Percentiles rank a stretch among this genome's conserved stretches.
Conservation (phyloP, 2,797 vertebrate species). For the Linurgus olivaceus region DNA sequence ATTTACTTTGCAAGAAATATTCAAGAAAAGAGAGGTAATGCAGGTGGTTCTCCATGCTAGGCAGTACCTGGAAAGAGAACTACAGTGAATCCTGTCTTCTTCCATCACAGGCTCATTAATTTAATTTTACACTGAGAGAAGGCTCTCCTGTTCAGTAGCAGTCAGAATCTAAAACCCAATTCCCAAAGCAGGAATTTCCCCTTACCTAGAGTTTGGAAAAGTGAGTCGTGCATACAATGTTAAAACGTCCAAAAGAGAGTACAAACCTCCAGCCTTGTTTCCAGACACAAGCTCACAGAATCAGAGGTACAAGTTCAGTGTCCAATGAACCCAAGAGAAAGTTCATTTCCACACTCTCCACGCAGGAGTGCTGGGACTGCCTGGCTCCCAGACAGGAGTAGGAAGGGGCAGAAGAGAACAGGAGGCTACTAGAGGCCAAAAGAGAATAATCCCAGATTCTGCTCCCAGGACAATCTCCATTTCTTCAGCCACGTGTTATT, state of each 20-base stretch:
- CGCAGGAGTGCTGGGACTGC: fast-evolving
- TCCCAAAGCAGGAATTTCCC: background rate
- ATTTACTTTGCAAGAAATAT: background rate
- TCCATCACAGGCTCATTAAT: background rate
- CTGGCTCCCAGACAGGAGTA: background rate
- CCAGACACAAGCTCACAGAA: background rate
- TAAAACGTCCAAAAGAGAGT: background rate
- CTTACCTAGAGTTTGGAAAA: background rate
- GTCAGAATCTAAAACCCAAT: background rate
- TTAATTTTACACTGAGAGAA: background rate
- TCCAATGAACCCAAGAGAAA: background rate
- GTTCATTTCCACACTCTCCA: background rate
- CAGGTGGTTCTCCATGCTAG: background rate
- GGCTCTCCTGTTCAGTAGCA: background rate
- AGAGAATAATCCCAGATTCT: background rate
- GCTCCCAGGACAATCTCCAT: background rate
- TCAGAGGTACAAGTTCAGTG: background rate
- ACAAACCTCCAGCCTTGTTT: background rate
- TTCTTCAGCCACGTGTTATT: background rate
- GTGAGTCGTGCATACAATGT: fast-evolving
- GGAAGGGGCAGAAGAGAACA: background rate
- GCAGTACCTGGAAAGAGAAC: background rate
- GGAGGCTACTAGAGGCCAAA: background rate
- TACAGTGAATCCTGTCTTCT: background rate
- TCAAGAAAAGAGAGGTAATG: background rate